Percentiles rank a stretch among this genome's conserved stretches.
Conservation (phyloP, 2,888 invertebrate species). For the Acanthopleura granulata region DNA sequence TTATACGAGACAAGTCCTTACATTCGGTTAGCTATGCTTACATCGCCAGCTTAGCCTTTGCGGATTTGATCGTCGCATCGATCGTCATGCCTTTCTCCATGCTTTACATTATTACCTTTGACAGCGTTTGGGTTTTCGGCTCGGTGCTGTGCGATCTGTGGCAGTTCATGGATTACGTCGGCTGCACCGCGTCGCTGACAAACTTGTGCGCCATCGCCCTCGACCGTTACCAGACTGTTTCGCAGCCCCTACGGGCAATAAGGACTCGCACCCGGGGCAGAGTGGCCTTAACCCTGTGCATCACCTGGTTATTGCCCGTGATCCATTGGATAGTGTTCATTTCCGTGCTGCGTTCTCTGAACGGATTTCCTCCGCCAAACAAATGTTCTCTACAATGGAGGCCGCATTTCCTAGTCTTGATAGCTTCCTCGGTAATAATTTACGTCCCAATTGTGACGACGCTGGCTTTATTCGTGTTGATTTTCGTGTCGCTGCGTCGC, state of each 20-base stretch:
- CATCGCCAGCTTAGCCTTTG: constrained; percentile 95
- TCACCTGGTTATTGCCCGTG: constrained; percentile 15
- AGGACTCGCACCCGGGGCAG: constrained; percentile 86
- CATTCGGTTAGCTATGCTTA: constrained; percentile 15
- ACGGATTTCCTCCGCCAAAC: neutral
- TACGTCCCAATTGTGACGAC: constrained; percentile 11
- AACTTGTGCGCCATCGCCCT: constrained; percentile 95
- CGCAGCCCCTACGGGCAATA: constrained; percentile 92
- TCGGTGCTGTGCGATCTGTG: constrained; percentile 96
- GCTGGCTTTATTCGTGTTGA: constrained; percentile 3
- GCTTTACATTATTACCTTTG: constrained; percentile 37
- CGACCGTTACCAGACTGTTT: constrained; percentile 97
- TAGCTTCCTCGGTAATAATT: constrained; percentile 1
- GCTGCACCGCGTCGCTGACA: constrained; percentile 95
- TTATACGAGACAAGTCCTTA: constrained; percentile 12
- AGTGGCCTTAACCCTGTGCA: neutral
- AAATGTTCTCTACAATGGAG: constrained; percentile 12
- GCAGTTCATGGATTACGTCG: constrained; percentile 94
- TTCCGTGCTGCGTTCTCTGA: neutral
- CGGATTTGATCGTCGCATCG: constrained; percentile 93
- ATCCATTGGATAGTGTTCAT: constrained; percentile 8
- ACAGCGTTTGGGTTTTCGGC: constrained; percentile 85
- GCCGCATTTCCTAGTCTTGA: neutral
- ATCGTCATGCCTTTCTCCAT: constrained; percentile 91
- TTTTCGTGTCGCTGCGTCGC: constrained; percentile 1